Evolutionary conservation across 2,113 vertebrate genomes (phyloP), one percentile per base, ranked within the genome.

Genomic region (Dicerorhinus sumatrensis): DNA sequence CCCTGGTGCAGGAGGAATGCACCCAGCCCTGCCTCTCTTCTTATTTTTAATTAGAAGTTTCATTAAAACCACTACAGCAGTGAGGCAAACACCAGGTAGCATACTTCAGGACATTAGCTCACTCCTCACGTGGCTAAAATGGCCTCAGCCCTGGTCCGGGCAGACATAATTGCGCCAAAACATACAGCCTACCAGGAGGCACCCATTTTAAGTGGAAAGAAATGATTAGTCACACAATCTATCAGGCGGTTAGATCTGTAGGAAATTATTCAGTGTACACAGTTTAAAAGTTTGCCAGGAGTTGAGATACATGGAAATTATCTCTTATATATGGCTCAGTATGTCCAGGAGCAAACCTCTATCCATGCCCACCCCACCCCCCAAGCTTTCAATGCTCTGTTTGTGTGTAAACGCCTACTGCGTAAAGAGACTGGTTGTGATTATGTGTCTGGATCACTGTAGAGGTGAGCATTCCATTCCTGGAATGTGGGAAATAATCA

Each of bases 51-150:
- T 98, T 96, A 97, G 91, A 82, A 96, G 48, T 73, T 86, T 80
- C 72, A 54, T 73, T 97, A 97, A 97, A 97, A 92, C 72, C 90
- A 92, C 90, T 90, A 85, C 36, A 88, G 42, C 79, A 85, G 93
- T 94, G 95, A 97, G 92, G 25, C 36, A 13, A 95, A 62, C 82
- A 27, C 83, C 73, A 97, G 93, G 97, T 91, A 83, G 36, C 70
- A 29, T 31, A 87, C 91, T 98, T 96, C 95, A 91, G 91, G 72
- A 97, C 93, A 98, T 95, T 96, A 96, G 92, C 93, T 72, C 27
- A 83, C 92, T 92, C 96, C 82, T 95, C 42, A 27, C 93, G 95
- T 85, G 95, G 83, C 81, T 93, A 48, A 94, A 97, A 96, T 93
- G 94, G 80, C 69, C 95, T 33, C 29, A 6, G 46, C 31, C 86